A percentile compares a stretch with the other conserved stretches of the same genome.
Conservation (phyloP, 2,113 vertebrate species). For the Excalfactoria chinensis region DNA sequence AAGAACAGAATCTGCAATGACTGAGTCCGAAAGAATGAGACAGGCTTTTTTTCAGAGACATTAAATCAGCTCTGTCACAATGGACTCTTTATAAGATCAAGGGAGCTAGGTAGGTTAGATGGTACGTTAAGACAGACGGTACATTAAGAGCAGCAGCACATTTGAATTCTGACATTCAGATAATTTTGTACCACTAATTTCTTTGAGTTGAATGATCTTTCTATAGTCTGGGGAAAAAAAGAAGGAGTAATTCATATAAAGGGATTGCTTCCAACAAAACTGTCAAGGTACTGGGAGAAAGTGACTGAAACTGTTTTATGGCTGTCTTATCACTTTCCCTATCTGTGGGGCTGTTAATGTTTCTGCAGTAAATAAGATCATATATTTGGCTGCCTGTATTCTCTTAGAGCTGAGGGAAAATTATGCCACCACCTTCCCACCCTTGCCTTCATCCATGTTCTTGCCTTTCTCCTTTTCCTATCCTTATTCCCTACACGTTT, state of each 20-base stretch:
- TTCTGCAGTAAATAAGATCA: not conserved
- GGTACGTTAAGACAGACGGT: not conserved
- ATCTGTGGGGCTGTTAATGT: not conserved
- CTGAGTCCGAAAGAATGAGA: not conserved
- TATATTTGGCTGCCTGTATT: not conserved
- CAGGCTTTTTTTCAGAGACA: not conserved
- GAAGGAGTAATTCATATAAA: not conserved
- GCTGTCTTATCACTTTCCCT: not conserved
- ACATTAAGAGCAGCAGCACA: not conserved
- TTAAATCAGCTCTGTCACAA: not conserved
- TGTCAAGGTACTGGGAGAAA: not conserved
- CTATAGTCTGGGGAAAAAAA: not conserved
- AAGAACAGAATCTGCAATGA: not conserved
- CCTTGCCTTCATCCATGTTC: not conserved
- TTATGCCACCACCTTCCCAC: not conserved
- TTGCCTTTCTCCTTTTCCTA: not conserved
- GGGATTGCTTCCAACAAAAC: not conserved
- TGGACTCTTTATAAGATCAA: not conserved
- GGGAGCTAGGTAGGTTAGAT: not conserved
- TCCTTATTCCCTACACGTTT: accelerated
- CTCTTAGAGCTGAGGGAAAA: not conserved
- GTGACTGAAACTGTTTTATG: not conserved
- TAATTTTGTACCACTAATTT: not conserved
- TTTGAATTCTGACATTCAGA: not conserved
- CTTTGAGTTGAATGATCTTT: not conserved